A percentile compares a stretch with the other conserved stretches of the same genome.
Conservation (phyloP, 2,113 vertebrate genomes). For the Pseudorasbora parva region DNA sequence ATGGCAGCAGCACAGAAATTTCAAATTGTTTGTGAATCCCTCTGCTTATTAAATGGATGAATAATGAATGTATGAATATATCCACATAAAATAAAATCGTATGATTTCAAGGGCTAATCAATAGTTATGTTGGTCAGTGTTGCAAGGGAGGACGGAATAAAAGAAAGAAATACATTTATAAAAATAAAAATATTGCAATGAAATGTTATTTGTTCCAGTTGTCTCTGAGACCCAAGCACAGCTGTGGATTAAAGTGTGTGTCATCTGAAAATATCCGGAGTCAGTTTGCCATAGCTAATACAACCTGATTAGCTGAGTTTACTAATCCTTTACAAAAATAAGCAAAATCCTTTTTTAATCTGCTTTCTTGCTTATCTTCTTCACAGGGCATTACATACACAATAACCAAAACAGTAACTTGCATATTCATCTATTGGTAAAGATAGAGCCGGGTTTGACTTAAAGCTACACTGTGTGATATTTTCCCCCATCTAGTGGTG, state of each 20-base stretch:
- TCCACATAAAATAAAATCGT: not conserved
- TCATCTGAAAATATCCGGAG: constrained; percentile 8
- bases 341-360: constrained; percentile 27
- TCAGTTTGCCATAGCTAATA: constrained; percentile 20
- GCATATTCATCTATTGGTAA: not conserved
- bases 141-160: not conserved
- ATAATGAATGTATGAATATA: not conserved
- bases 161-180: not conserved
- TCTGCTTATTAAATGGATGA: not conserved
- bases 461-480: no score
- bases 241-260: constrained; percentile 23
- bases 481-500: no score
- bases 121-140: not conserved
- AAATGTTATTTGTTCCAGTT: not conserved
- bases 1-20: no score
- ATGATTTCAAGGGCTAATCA: not conserved
- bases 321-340: constrained; percentile 28
- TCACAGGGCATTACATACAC: constrained; percentile 17
- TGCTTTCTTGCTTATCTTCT: constrained; percentile 29
- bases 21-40: no score
- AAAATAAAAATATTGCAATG: not conserved
- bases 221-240: not conserved
- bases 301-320: constrained; percentile 19
- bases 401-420: not conserved
- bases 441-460: not conserved